Evolutionary conservation across 2,888 invertebrate species (phyloP).

Genomic region (Ethmia dodecea): DNA sequence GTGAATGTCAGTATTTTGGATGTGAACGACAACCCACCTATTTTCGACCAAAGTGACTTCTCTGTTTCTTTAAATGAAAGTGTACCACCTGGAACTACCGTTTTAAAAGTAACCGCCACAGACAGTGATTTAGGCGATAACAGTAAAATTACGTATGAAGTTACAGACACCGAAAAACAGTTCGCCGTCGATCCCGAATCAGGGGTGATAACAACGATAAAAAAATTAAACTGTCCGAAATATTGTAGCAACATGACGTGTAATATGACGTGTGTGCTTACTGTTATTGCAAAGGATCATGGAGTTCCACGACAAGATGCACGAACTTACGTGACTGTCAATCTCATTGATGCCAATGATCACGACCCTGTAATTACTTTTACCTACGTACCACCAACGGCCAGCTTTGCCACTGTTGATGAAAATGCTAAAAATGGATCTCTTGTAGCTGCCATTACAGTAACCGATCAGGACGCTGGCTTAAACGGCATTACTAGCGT

Average conservation of each 20-base stretch:
- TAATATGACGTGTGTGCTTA: slow-evolving; percentile 96
- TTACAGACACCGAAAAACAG: slow-evolving; percentile 90
- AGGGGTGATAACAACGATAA: slow-evolving; percentile 91
- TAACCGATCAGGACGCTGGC: slow-evolving; percentile 94
- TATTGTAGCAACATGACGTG: slow-evolving; percentile 85
- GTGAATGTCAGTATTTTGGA: slow-evolving; percentile 95
- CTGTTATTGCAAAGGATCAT: slow-evolving; percentile 95
- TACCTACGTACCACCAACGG: slow-evolving; percentile 89
- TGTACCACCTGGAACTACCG: slow-evolving; percentile 92
- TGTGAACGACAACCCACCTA: slow-evolving; percentile 96
- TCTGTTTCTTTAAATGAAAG: slow-evolving; percentile 95
- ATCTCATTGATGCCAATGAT: slow-evolving; percentile 94
- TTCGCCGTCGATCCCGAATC: slow-evolving; percentile 95
- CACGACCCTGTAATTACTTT: slow-evolving; percentile 95
- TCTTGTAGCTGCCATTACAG: slow-evolving; percentile 95
- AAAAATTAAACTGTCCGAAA: slow-evolving; percentile 88
- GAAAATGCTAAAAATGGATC: slow-evolving; percentile 95
- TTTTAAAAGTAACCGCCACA: slow-evolving; percentile 94
- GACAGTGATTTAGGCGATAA: slow-evolving; percentile 97
- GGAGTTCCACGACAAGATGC: slow-evolving; percentile 95
- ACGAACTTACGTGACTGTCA: slow-evolving; percentile 94
- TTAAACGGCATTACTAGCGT: slow-evolving; percentile 93
- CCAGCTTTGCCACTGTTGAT: slow-evolving; percentile 93
- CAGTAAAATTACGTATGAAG: slow-evolving; percentile 93
- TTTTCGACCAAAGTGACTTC: slow-evolving; percentile 97